Evolutionary conservation across 2,113 vertebrate species (phyloP), one percentile per base, ranked within the genome.

Genomic region (Mixornis gularis): DNA sequence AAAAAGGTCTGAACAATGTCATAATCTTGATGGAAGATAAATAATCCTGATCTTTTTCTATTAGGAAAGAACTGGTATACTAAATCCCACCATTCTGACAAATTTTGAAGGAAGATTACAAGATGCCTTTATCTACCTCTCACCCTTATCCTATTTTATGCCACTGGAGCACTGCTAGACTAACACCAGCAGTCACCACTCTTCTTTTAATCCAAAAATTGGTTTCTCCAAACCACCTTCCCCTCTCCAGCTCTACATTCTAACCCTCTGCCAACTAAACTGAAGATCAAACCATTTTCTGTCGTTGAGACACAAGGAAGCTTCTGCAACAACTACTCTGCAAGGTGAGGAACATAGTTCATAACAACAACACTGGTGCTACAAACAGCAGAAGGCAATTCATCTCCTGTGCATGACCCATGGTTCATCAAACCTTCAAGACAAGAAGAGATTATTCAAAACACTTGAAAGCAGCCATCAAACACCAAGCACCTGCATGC

Each of bases 11-110:
- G 49, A 94, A 82, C 44, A 55, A 38, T 0, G 0, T 29, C 22
- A 76, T 48, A 43, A 77, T 52, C 46, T 69, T 60, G 30, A 55
- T 66, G 44, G 80, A 92, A 94, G 24, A 34, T 40, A 76, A 88
- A 87, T 60, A 80, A 87, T n/a, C 29, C n/a, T 14, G 49, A n/a
- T 62, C 18, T 9, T 85, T 64, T 56, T 52, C 41, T 65, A 58
- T 66, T 59, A 74, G 64, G 24, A 89, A 79, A 65, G 11, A 76
- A 44, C 2, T 34, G 15, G 16, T 40, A 51, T 4, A 38, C 13
- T 51, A 77, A 77, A 85, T 53, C 17, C 8, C 51, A 73, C 18
- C 22, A 20, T 70, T 69, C 38, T 49, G 55, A 8, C 17, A 88
- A 64, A 62, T 49, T 53, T 76, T 73, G 26, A 83, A 70, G 5